These are phyloP conservation scores for Nowickia ferox DNA, from an alignment of 2,888 invertebrate genomes.

Conservation along the genomic window DNA sequence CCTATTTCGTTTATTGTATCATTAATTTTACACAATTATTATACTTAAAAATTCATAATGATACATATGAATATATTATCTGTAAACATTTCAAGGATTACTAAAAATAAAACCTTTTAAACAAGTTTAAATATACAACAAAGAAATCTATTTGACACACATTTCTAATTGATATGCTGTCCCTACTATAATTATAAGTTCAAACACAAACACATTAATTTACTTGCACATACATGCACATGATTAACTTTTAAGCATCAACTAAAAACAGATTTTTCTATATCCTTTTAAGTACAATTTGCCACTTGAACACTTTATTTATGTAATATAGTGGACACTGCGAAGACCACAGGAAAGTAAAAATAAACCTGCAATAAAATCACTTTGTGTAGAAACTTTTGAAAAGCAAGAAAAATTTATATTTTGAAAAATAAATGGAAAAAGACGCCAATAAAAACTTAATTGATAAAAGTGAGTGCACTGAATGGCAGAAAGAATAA, in stretches of 20 bases:
- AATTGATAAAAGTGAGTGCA: constrained; percentile 60
- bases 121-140: neutral
- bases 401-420: neutral
- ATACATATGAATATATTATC: neutral
- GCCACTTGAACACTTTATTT: constrained; percentile 47
- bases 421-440: constrained; percentile 23
- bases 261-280: neutral
- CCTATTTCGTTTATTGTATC: neutral
- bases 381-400: constrained; percentile 5
- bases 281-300: constrained; percentile 49
- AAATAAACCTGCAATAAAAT: constrained; percentile 10
- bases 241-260: neutral
- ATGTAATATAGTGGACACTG: constrained; percentile 30
- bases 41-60: neutral
- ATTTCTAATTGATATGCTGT: constrained; percentile 18
- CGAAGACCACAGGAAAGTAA: constrained; percentile 21
- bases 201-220: neutral
- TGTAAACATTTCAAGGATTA: neutral
- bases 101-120: neutral
- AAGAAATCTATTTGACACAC: constrained; percentile 9
- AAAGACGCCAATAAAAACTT: constrained; percentile 54
- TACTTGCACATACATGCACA: neutral
- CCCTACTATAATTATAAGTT: constrained; percentile 11
- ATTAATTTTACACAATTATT: neutral
- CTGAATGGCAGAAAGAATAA: constrained; percentile 36